Evolutionary conservation across 2,113 vertebrate species (phyloP).

Genomic region (Corythaixoides concolor): DNA sequence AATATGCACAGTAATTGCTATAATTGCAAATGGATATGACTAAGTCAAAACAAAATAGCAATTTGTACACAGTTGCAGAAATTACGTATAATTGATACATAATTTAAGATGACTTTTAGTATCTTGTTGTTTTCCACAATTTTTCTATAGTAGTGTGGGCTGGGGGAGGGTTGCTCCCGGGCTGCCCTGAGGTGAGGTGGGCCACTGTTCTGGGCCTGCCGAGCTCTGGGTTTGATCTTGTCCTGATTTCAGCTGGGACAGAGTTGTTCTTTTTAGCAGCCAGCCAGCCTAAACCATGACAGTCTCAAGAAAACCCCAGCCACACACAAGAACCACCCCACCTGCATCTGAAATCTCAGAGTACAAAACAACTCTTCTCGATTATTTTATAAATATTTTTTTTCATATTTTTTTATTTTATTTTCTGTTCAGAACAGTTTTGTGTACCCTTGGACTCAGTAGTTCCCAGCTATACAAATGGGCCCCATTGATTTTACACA

Average conservation of each 20-base stretch:
- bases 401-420: not conserved
- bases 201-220: not conserved
- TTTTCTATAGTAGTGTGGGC: not conserved
- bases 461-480: not conserved
- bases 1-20: not conserved
- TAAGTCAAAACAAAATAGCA: not conserved
- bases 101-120: not conserved
- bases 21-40: not conserved
- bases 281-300: too few species aligned
- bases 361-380: too few species aligned
- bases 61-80: not conserved
- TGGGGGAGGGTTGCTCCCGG: not conserved
- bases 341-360: too few species aligned
- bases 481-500: fast-evolving
- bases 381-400: not conserved
- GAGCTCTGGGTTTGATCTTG: too few species aligned
- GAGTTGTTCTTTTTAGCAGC: too few species aligned
- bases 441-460: fast-evolving
- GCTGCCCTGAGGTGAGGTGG: too few species aligned
- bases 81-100: not conserved
- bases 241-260: too few species aligned
- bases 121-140: not conserved
- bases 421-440: fast-evolving
- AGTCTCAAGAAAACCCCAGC: too few species aligned
- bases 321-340: too few species aligned